These are phyloP conservation scores for Leptogaster cylindrica DNA, from an alignment of 2,888 invertebrate species.

Conservation along the genomic window DNA sequence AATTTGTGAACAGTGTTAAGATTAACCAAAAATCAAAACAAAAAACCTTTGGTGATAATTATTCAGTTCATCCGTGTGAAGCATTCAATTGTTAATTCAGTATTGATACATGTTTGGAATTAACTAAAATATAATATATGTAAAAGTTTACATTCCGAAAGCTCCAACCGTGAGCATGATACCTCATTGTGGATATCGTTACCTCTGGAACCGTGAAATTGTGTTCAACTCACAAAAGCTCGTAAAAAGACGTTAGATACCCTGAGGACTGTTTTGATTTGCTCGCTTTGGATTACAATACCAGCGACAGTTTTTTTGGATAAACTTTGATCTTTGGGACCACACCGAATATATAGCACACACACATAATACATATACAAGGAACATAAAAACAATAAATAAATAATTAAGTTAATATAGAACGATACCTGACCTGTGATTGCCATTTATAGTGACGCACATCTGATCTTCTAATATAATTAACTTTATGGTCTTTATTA, in stretches of 20 bases:
- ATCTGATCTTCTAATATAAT: constrained; percentile 15
- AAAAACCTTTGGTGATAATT: no score
- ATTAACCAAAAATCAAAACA: no score
- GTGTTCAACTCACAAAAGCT: constrained; percentile 91
- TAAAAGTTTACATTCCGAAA: constrained; percentile 45
- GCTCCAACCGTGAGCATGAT: constrained; percentile 63
- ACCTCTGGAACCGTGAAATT: constrained; percentile 92
- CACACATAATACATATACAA: constrained; percentile 30
- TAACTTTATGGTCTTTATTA: not conserved
- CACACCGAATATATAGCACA: constrained; percentile 27
- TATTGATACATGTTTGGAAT: constrained; percentile 17
- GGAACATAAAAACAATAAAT: constrained; percentile 15
- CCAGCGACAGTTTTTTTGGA: constrained; percentile 27
- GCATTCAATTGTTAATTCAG: no score
- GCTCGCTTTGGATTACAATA: constrained; percentile 30
- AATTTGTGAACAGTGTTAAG: not conserved
- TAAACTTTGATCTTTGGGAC: constrained; percentile 39
- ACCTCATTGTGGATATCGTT: constrained; percentile 77
- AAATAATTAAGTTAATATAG: constrained; percentile 23
- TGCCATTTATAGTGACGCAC: constrained; percentile 44
- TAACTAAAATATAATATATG: constrained; percentile 23
- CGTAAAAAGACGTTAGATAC: constrained; percentile 86
- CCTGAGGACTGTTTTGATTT: constrained; percentile 32
- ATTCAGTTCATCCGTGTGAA: no score
- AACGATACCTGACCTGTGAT: constrained; percentile 44